A percentile compares a stretch with the other conserved stretches of the same genome.
Conservation (phyloP, 2,797 vertebrate genomes). For the Pipistrellus nathusii region DNA sequence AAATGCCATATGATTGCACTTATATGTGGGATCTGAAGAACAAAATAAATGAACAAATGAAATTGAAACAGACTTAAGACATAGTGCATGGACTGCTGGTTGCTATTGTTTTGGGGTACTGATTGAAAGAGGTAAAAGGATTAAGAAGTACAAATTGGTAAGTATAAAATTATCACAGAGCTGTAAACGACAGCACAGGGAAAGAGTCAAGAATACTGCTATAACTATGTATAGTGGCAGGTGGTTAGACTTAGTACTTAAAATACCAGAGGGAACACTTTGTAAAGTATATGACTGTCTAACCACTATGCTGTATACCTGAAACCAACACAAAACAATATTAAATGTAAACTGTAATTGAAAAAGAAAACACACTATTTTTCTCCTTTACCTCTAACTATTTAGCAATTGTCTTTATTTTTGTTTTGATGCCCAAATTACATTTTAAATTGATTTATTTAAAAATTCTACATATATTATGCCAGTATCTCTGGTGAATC, state of each 20-base stretch:
- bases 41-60: neutral
- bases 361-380: neutral
- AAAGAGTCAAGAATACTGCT: neutral
- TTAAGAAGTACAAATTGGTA: neutral
- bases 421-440: neutral
- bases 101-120: neutral
- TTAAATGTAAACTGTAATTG: neutral
- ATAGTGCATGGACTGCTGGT: neutral
- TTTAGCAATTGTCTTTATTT: neutral
- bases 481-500: neutral
- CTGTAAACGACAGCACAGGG: neutral
- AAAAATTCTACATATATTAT: neutral
- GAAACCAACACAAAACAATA: neutral
- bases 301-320: neutral
- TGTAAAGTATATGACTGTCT: neutral
- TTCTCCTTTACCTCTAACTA: neutral
- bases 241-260: neutral
- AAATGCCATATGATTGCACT: neutral
- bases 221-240: neutral
- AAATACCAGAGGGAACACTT: neutral
- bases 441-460: neutral
- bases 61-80: neutral
- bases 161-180: too few relatives aligned
- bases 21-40: neutral
- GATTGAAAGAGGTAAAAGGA: neutral